Percentiles rank a stretch among this genome's conserved stretches.
phyloP scores from a whole-genome alignment of 2,113 vertebrate species.

The Misgurnus anguillicaudatus region DNA sequence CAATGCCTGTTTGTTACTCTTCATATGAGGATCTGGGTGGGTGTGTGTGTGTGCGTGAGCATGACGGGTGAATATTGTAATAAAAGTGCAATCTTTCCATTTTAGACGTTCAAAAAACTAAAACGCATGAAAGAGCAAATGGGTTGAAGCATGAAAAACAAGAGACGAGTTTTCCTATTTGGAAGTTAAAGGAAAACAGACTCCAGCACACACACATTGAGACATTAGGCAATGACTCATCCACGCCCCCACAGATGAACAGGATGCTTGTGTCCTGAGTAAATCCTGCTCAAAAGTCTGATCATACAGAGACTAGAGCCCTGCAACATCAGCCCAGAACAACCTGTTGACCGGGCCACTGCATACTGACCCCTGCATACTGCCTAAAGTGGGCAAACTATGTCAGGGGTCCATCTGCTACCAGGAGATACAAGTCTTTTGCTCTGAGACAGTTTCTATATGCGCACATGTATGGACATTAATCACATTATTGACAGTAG shows the following conservation, averaged over 20 bases:
- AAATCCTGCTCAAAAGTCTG: constrained; percentile 60
- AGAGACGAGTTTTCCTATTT: neutral
- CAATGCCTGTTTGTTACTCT: no score
- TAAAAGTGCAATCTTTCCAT: constrained; percentile 8
- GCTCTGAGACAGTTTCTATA: neutral
- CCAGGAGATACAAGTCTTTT: neutral
- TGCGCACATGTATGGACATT: neutral
- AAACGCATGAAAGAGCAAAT: constrained; percentile 2
- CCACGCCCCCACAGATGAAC: constrained; percentile 71
- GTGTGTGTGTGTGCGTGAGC: neutral
- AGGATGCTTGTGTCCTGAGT: constrained; percentile 73
- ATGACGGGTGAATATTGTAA: neutral
- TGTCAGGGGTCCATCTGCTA: neutral
- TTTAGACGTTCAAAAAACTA: constrained; percentile 9
- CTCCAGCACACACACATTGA: constrained; percentile 23
- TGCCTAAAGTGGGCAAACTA: constrained; percentile 23
- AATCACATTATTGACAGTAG: neutral
- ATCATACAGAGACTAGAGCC: constrained; percentile 38
- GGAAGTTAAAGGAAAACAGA: constrained; percentile 1
- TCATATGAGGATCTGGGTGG: neutral
- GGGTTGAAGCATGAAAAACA: constrained; percentile 16
- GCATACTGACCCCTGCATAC: constrained; percentile 1
- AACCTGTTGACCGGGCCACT: neutral
- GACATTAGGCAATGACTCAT: constrained; percentile 52
- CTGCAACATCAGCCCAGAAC: neutral